phyloP scores from a whole-genome alignment of 1,140 invertebrate species.

The Zaprionus taronus region DNA sequence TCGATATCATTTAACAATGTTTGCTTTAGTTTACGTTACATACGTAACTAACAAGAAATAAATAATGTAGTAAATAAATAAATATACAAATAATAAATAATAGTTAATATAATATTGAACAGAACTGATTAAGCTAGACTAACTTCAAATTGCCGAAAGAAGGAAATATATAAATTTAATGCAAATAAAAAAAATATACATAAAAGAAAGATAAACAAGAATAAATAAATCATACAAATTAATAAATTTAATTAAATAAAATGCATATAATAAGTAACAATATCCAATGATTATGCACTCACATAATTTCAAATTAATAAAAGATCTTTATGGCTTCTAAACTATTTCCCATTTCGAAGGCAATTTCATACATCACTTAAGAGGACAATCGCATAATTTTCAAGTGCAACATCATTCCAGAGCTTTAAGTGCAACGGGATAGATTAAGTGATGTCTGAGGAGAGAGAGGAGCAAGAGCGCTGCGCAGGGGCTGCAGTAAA shows the following conservation, averaged over 20 bases:
- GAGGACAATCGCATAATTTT: conserved; percentile 25
- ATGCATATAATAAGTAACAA: too few relatives aligned
- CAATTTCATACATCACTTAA: conserved; percentile 12
- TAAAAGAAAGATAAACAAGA: background rate
- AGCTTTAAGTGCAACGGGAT: conserved; percentile 17
- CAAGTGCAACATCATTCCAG: conserved; percentile 41
- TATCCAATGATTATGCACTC: too few relatives aligned
- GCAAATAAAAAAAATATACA: too few relatives aligned
- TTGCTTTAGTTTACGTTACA: background rate
- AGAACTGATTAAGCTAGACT: too few relatives aligned
- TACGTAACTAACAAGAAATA: background rate
- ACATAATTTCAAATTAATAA: background rate
- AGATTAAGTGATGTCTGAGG: background rate
- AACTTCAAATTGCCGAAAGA: background rate
- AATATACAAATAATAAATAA: background rate
- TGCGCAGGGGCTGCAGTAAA: conserved; percentile 1
- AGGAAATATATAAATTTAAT: background rate
- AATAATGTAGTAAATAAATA: background rate
- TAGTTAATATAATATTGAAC: too few relatives aligned
- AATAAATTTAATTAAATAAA: too few relatives aligned
- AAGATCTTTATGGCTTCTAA: background rate
- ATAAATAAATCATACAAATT: background rate
- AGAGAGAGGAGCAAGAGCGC: background rate
- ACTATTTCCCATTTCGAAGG: conserved; percentile 3
- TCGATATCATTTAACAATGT: background rate